These are phyloP conservation scores for Cataglyphis rosenhaueri DNA, from an alignment of 2,888 invertebrate species.

Conservation along the genomic window DNA sequence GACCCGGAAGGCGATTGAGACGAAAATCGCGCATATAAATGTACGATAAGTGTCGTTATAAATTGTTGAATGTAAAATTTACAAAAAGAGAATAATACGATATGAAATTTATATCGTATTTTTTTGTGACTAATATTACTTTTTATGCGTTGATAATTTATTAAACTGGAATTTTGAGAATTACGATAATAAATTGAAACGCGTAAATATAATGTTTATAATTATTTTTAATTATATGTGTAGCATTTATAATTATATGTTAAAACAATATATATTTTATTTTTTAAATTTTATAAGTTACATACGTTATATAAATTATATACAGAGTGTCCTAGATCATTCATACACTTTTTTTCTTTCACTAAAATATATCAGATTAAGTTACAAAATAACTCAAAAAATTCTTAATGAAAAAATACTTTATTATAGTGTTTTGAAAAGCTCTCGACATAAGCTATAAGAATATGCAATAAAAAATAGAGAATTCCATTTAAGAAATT, in stretches of 20 bases:
- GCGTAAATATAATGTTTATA: not conserved
- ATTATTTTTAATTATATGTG: not conserved
- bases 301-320: no score
- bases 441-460: no score
- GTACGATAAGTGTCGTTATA: not conserved
- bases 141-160: not conserved
- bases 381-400: no score
- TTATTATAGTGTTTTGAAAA: no score
- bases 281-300: not conserved
- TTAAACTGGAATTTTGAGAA: not conserved
- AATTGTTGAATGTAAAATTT: constrained; percentile 3
- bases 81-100: not conserved
- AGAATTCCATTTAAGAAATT: no score
- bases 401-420: no score
- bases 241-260: not conserved
- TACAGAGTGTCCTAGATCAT: no score
- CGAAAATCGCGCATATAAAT: constrained; percentile 34
- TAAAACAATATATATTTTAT: not conserved
- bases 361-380: no score
- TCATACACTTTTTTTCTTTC: no score
- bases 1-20: constrained; percentile 60
- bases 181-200: not conserved
- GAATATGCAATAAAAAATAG: no score
- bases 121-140: not conserved
- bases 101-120: not conserved